These are phyloP conservation scores for Lepisosteus oculatus DNA, from an alignment of 2,113 vertebrate genomes.

Conservation along the genomic window DNA sequence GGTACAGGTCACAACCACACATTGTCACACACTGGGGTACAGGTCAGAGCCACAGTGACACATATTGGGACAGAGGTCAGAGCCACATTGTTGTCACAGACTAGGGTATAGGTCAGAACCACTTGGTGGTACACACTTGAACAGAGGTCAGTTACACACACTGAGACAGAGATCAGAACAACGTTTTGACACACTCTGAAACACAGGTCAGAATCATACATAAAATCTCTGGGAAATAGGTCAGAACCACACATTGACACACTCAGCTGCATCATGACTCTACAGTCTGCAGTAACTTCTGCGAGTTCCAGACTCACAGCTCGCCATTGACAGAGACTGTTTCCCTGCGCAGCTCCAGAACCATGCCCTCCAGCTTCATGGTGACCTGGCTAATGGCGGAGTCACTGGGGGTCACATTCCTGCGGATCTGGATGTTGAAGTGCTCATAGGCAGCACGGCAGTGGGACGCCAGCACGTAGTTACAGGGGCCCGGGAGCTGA, in stretches of 20 bases:
- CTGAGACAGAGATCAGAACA: no score
- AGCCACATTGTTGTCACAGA: no score
- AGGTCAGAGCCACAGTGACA: no score
- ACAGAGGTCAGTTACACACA: no score
- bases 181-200: no score
- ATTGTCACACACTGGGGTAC: no score
- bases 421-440: slow-evolving; percentile 73
- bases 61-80: no score
- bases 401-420: slow-evolving; percentile 33
- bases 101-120: no score
- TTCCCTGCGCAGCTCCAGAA: slow-evolving; percentile 53
- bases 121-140: no score
- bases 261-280: not conserved
- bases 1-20: not conserved
- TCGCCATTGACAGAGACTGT: slow-evolving; percentile 53
- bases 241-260: not conserved
- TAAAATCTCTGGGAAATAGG: no score
- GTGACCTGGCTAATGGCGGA: slow-evolving; percentile 55
- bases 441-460: slow-evolving; percentile 62
- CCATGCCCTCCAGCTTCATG: slow-evolving; percentile 59
- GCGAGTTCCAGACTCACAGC: slow-evolving; percentile 62
- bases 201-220: no score
- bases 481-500: slow-evolving; percentile 71
- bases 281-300: no score
- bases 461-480: slow-evolving; percentile 62